Evolutionary conservation across 2,888 invertebrate species (phyloP), one percentile per base, ranked within the genome.

Genomic region (Cancer borealis): DNA sequence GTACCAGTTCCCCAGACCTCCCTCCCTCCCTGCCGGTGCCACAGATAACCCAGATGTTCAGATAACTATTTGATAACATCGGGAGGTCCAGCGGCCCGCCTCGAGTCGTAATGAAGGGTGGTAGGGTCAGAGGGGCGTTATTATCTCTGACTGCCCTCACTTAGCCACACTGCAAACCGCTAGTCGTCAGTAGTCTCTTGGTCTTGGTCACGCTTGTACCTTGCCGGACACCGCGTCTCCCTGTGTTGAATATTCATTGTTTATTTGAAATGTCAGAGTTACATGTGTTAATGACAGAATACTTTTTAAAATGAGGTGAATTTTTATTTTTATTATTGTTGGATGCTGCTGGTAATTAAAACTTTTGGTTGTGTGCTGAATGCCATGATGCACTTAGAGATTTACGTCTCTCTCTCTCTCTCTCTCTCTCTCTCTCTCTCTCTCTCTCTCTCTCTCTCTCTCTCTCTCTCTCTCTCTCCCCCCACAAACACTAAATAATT

Each of bases 71-170:
- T 30, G 90, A 90, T 90, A 90, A 90, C 60, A 90, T 60, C 54
- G 30, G 60, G 54, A 39, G 30, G 30, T 90, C 90, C 90, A 30
- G 60, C 30, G 90, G 90, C 54, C 54, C 46, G 90, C 49, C 90
- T 60, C 60, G 60, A n/a, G 54, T 46, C 30, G 90, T 90, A 54
- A 54, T 90, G 90, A 90, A 14, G 54, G 90, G 90, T 30, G 90
- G 49, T n/a, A 46, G 54, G 90, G 26, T 8, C 26, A 26, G n/a
- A 73, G 26, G 73, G 73, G 26, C 26, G 73, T 73, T 73, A 26
- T 73, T 73, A 73, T 73, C 8, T 8, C 73, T 26, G 26, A 73
- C n/a, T 26, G 26, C 73, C 26, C 26, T 73, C 73, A 73, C 73
- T 73, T 73, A 8, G 0, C 73, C 73, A 73, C 73, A 73, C 73